Conservation (phyloP, 2,888 invertebrate genomes). For the Spialia ferax region DNA sequence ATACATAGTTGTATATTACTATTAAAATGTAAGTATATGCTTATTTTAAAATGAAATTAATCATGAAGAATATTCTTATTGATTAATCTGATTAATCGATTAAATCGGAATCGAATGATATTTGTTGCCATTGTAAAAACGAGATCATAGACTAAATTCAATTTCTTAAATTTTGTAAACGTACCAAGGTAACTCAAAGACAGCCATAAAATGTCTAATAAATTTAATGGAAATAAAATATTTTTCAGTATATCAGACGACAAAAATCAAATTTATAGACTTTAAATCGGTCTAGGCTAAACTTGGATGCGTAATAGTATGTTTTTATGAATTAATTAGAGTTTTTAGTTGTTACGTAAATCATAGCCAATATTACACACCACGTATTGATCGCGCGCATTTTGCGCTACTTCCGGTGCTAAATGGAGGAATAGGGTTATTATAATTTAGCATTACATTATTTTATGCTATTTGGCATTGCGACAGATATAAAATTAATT, state of each 20-base stretch:
- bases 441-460: conserved; percentile 42
- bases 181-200: conserved; percentile 17
- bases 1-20: too few species aligned
- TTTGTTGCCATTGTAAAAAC: conserved; percentile 39
- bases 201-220: conserved; percentile 24
- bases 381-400: conserved; percentile 52
- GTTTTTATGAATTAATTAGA: not conserved
- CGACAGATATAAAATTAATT: conserved; percentile 16
- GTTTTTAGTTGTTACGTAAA: conserved; percentile 35
- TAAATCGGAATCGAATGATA: conserved; percentile 12
- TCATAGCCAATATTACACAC: conserved; percentile 47
- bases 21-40: not conserved
- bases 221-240: conserved; percentile 2
- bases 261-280: not conserved
- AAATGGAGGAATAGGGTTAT: conserved; percentile 48
- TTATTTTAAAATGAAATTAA: not conserved
- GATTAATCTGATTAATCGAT: not conserved
- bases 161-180: not conserved
- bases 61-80: not conserved
- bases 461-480: conserved; percentile 16
- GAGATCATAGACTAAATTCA: conserved; percentile 38
- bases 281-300: not conserved
- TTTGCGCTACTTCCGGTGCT: conserved; percentile 53
- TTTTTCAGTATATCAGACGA: not conserved
- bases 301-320: not conserved